A percentile compares a stretch with the other conserved stretches of the same genome.
Evolutionary conservation across 2,113 vertebrate species (phyloP).

Genomic region (Paramormyrops kingsleyae): DNA sequence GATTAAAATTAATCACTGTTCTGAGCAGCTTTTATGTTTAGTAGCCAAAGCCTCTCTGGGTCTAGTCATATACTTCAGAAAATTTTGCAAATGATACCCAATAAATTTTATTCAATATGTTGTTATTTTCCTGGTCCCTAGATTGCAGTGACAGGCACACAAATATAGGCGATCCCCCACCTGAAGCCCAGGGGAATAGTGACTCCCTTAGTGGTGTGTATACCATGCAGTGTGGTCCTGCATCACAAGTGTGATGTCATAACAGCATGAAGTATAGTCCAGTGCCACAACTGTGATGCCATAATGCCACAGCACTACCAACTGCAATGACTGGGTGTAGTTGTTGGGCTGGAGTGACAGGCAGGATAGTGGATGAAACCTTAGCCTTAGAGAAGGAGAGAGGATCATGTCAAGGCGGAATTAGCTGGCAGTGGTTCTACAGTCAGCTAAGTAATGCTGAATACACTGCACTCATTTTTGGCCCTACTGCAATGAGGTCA

Average conservation of each 20-base stretch:
- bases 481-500: background rate
- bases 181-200: background rate
- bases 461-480: background rate
- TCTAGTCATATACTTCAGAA: background rate
- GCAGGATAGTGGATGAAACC: background rate
- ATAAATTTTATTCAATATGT: background rate
- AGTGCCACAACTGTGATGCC: background rate
- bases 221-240: background rate
- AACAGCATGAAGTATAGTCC: background rate
- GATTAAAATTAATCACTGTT: background rate
- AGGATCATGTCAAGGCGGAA: background rate
- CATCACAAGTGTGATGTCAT: background rate
- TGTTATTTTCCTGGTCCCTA: background rate
- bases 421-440: background rate
- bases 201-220: background rate
- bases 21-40: background rate
- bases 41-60: background rate
- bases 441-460: background rate
- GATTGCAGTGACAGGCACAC: background rate
- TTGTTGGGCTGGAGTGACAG: background rate
- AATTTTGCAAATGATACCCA: background rate
- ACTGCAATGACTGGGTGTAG: background rate
- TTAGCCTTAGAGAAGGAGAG: background rate
- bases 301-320: background rate
- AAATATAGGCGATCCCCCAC: background rate